phyloP scores from a whole-genome alignment of 2,113 vertebrate genomes.

The Sander lucioperca region DNA sequence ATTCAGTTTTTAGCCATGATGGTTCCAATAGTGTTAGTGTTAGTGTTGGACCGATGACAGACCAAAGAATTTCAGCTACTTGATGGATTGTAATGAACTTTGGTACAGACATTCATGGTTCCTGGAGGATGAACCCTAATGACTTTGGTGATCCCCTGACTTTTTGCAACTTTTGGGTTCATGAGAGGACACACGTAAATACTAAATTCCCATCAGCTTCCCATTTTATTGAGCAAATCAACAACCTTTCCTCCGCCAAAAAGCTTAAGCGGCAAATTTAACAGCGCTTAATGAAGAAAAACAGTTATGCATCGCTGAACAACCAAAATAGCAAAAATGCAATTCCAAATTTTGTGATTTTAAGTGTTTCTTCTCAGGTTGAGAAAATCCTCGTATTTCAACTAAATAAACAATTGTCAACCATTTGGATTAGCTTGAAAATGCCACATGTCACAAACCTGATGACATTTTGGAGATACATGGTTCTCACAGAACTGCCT shows the following conservation, averaged over 20 bases:
- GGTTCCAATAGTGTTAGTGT: not conserved
- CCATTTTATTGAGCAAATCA: not conserved
- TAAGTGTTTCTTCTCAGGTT: not conserved
- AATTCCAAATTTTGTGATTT: not conserved
- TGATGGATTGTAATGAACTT: not conserved
- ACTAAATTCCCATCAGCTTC: not conserved
- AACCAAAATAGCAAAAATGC: not conserved
- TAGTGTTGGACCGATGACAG: not conserved
- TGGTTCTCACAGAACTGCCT: not conserved
- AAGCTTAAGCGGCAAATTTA: not conserved
- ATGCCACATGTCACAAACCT: not conserved
- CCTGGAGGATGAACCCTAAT: not conserved
- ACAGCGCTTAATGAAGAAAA: not conserved
- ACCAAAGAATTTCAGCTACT: not conserved
- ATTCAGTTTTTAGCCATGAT: not conserved
- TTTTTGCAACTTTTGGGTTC: not conserved
- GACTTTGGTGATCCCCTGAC: not conserved
- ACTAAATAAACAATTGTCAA: not conserved
- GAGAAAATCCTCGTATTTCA: not conserved
- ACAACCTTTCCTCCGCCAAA: not conserved
- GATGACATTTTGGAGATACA: not conserved
- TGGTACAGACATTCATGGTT: not conserved
- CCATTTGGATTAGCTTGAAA: not conserved
- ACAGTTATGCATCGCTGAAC: not conserved
- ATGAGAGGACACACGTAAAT: not conserved